These are phyloP conservation scores for Akabosia matsudoensis DNA, from an alignment of 1,140 invertebrate species.

Conservation along the genomic window DNA sequence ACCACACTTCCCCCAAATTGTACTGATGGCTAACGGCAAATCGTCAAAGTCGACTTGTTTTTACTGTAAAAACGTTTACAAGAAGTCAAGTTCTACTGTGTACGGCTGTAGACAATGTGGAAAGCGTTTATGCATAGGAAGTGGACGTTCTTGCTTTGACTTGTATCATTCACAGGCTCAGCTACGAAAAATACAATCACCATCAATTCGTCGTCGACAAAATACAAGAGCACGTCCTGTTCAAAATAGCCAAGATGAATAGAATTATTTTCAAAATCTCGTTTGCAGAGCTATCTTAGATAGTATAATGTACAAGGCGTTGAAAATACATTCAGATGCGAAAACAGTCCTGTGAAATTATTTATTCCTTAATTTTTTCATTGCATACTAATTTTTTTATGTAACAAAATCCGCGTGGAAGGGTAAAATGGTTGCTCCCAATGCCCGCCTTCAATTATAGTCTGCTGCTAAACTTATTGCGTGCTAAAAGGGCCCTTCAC, in stretches of 20 bases:
- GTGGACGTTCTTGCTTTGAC: background rate
- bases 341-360: background rate
- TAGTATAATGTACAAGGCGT: no score
- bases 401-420: no score
- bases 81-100: background rate
- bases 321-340: no score
- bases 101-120: background rate
- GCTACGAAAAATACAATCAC: background rate
- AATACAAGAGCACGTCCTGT: no score
- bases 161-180: background rate
- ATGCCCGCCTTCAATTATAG: no score
- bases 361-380: background rate
- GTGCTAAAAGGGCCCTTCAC: no score
- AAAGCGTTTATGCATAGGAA: background rate
- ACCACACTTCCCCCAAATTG: background rate
- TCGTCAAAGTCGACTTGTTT: background rate
- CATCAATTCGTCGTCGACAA: no score
- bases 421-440: no score
- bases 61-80: background rate
- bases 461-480: no score
- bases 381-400: background rate
- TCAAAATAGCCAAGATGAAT: no score
- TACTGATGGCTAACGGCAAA: background rate
- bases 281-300: no score
- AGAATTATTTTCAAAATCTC: no score